Evolutionary conservation across 2,797 vertebrate species (phyloP).

Genomic region (Aeoliscus strigatus): DNA sequence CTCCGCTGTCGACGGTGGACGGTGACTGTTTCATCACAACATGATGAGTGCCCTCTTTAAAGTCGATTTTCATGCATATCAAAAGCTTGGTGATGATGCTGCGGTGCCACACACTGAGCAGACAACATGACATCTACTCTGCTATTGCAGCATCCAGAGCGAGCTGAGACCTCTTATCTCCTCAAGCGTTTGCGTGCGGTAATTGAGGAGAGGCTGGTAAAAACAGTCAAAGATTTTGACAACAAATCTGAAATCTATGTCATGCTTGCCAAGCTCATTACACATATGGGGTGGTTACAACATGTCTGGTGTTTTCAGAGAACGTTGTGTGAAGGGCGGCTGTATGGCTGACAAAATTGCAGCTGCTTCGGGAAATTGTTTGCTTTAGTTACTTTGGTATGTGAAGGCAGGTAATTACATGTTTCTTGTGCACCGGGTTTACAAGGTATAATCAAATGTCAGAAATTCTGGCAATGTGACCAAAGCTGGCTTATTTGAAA

Average conservation of each 20-base stretch:
- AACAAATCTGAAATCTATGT: conserved; percentile 20
- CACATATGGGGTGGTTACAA: conserved; percentile 17
- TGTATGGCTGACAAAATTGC: conserved; percentile 10
- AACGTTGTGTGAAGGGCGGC: neutral
- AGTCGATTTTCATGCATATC: conserved; percentile 15
- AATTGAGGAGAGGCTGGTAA: conserved; percentile 2
- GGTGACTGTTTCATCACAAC: conserved; percentile 13
- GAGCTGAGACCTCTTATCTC: conserved; percentile 10
- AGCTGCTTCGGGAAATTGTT: conserved; percentile 8
- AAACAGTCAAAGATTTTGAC: conserved; percentile 13
- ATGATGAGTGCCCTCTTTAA: too few species aligned
- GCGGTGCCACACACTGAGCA: conserved; percentile 8
- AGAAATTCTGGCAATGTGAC: too few species aligned
- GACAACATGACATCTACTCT: conserved; percentile 1
- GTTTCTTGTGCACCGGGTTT: too few species aligned
- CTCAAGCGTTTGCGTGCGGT: conserved; percentile 12
- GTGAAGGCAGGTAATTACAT: neutral
- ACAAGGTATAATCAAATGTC: too few species aligned
- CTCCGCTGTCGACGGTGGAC: too few species aligned
- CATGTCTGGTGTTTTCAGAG: conserved; percentile 7
- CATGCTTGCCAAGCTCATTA: conserved; percentile 22
- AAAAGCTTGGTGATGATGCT: conserved; percentile 17
- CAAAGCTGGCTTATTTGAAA: too few species aligned
- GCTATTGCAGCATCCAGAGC: conserved; percentile 11
- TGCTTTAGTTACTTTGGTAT: neutral